Evolutionary conservation across 2,888 invertebrate genomes (phyloP).

Genomic region (Epinotia bilunana): DNA sequence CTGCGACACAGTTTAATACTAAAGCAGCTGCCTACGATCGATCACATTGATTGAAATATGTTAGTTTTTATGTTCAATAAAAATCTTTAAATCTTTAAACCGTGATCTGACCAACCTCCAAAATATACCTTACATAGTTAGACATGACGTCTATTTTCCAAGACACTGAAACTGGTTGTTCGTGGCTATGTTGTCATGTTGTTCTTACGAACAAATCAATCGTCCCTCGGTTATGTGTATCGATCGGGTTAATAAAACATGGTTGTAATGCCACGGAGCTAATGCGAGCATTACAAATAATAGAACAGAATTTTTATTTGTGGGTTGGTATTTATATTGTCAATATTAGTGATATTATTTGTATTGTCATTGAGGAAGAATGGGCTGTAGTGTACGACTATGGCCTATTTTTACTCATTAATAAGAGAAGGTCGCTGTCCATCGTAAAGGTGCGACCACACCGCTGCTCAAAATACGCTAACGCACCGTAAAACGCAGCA

Average conservation of each 20-base stretch:
- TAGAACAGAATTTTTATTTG: slow-evolving; percentile 2
- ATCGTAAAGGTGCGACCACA: too few species aligned
- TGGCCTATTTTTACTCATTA: background rate
- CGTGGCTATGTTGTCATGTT: slow-evolving; percentile 25
- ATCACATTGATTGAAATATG: too few species aligned
- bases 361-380: background rate
- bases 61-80: too few species aligned
- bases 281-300: slow-evolving; percentile 12
- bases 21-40: too few species aligned
- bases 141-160: background rate
- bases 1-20: too few species aligned
- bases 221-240: slow-evolving; percentile 48
- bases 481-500: too few species aligned
- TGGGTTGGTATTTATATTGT: background rate
- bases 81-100: too few species aligned
- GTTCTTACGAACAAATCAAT: slow-evolving; percentile 42
- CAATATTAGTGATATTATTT: slow-evolving; percentile 1
- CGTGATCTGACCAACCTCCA: background rate
- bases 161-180: background rate
- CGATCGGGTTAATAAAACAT: slow-evolving; percentile 55
- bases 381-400: background rate
- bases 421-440: too few species aligned
- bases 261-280: slow-evolving; percentile 40
- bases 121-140: background rate
- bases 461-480: too few species aligned